Conservation (phyloP, 2,797 vertebrate species). For the Enteromius afrohamiltoni region DNA sequence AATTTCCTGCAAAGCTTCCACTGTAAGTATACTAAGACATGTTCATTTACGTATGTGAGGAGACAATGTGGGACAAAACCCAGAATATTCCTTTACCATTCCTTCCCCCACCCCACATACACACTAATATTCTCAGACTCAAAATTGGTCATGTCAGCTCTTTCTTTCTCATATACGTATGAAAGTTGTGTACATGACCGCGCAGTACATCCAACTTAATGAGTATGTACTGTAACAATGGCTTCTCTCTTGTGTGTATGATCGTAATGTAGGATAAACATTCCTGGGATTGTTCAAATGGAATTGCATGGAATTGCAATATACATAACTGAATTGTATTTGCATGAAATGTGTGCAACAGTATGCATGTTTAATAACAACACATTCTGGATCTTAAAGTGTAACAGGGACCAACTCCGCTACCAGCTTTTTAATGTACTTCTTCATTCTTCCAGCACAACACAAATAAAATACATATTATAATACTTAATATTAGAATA, state of each 20-base stretch:
- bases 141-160: background rate
- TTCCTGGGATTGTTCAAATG: background rate
- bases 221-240: constrained; percentile 22
- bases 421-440: background rate
- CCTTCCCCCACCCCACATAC: constrained; percentile 3
- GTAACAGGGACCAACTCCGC: background rate
- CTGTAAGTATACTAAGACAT: background rate
- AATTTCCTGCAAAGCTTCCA: background rate
- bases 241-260: constrained; percentile 17
- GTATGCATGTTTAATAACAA: constrained; percentile 10
- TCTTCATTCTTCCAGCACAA: background rate
- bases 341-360: background rate
- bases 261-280: constrained; percentile 17
- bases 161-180: constrained; percentile 13
- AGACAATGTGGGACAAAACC: background rate
- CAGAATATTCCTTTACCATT: constrained; percentile 29
- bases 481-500: too few relatives aligned
- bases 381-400: background rate
- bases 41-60: background rate
- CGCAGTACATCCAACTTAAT: constrained; percentile 11
- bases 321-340: background rate
- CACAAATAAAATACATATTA: background rate
- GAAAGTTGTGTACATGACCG: constrained; percentile 12
- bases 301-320: background rate
- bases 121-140: background rate